Percentiles rank a stretch among this genome's conserved stretches.
phyloP scores from a whole-genome alignment of 1,140 invertebrate species.

The Bombus waltoni region DNA sequence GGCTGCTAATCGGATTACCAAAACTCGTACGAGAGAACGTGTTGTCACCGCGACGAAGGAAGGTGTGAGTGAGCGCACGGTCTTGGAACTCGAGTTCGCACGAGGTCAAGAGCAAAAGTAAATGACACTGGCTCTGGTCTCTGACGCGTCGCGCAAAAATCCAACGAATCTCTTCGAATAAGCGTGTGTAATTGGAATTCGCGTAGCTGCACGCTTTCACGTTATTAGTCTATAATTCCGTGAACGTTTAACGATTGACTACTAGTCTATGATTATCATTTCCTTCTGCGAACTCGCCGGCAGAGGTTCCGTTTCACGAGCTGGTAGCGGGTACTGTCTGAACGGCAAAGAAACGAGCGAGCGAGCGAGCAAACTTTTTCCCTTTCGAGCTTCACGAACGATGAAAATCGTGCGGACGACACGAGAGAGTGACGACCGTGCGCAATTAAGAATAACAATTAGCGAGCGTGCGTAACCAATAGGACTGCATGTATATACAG shows the following conservation, averaged over 20 bases:
- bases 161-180: slow-evolving; percentile 8
- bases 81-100: slow-evolving; percentile 54
- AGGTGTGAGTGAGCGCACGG: slow-evolving; percentile 4
- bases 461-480: slow-evolving; percentile 30
- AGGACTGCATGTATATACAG: slow-evolving; percentile 20
- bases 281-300: slow-evolving; percentile 18
- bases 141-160: slow-evolving; percentile 47
- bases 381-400: slow-evolving; percentile 42
- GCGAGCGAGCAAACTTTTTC: slow-evolving; percentile 40
- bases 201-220: background rate
- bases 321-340: background rate
- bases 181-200: background rate
- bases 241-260: slow-evolving; percentile 22
- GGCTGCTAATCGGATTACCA: slow-evolving; percentile 23
- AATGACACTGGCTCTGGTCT: slow-evolving; percentile 44
- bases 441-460: slow-evolving; percentile 52
- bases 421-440: slow-evolving; percentile 20
- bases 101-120: slow-evolving; percentile 69
- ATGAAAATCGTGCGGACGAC: slow-evolving; percentile 6
- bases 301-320: slow-evolving; percentile 49
- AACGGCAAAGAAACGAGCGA: background rate
- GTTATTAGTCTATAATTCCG: background rate
- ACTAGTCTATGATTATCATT: slow-evolving; percentile 3
- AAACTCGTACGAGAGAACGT: slow-evolving; percentile 24
- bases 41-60: slow-evolving; percentile 14